Percentiles rank a stretch among this genome's conserved stretches.
These are phyloP conservation scores for Liasis olivaceus DNA, from an alignment of 2,797 vertebrate species.

Conservation along the genomic window DNA sequence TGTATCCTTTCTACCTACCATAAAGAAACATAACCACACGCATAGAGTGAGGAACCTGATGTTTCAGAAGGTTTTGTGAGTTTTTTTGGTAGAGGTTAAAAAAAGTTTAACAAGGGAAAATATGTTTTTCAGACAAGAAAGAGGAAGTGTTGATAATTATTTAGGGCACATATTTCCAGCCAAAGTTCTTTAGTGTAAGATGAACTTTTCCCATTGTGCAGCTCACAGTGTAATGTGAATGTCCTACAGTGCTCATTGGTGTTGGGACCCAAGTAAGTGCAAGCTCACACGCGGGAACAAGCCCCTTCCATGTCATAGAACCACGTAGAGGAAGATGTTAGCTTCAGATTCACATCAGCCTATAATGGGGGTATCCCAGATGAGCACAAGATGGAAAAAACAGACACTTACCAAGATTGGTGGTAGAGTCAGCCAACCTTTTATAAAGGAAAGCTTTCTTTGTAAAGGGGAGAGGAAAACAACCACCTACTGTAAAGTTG, in stretches of 20 bases:
- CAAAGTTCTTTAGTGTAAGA: background rate
- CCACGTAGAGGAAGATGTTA: background rate
- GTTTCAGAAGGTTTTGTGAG: too few species aligned
- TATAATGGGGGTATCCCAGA: background rate
- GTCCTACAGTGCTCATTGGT: background rate
- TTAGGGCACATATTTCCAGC: background rate
- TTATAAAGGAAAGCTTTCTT: slow-evolving; percentile 5
- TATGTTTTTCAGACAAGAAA: background rate
- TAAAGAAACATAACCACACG: background rate
- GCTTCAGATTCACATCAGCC: background rate
- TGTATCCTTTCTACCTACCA: background rate
- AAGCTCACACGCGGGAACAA: background rate
- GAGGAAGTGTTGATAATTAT: background rate
- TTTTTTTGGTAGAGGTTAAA: background rate
- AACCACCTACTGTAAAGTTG: background rate
- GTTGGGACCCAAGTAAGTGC: background rate
- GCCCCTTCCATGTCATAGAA: background rate
- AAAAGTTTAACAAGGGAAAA: background rate
- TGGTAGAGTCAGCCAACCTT: background rate
- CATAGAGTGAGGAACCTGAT: background rate
- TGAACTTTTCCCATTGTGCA: background rate
- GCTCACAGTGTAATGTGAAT: background rate
- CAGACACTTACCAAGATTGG: background rate
- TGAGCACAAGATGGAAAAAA: background rate
- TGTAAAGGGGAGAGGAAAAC: background rate